Evolutionary conservation across 2,113 vertebrate species (phyloP).

Genomic region (Nerophis lumbriciformis): DNA sequence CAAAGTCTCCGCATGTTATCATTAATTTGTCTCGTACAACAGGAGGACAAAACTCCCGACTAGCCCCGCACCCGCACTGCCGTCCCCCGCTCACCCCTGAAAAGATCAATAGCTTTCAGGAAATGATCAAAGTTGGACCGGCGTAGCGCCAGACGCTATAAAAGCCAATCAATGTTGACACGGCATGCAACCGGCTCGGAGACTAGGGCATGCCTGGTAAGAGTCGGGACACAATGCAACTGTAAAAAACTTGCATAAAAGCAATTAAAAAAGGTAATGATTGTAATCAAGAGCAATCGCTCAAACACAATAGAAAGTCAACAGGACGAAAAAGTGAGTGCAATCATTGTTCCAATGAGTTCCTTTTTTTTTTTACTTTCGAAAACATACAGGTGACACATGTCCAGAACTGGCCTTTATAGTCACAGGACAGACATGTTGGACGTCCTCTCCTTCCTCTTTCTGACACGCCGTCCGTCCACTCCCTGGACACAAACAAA

Average conservation of each 20-base stretch:
- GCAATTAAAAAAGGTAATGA: slow-evolving; percentile 39
- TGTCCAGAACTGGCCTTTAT: slow-evolving; percentile 30
- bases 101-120: slow-evolving; percentile 61
- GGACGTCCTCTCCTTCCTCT: slow-evolving; percentile 45
- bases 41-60: slow-evolving; percentile 38
- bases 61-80: not conserved
- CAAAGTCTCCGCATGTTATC: slow-evolving; percentile 22
- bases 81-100: not conserved
- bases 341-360: slow-evolving; percentile 31
- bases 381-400: slow-evolving; percentile 5
- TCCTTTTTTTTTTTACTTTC: slow-evolving; percentile 22
- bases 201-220: slow-evolving; percentile 22
- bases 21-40: slow-evolving; percentile 26
- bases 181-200: slow-evolving; percentile 38
- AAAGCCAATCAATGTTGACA: slow-evolving; percentile 63
- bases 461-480: slow-evolving; percentile 48
- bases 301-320: slow-evolving; percentile 32
- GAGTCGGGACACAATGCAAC: slow-evolving; percentile 24
- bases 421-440: slow-evolving; percentile 46
- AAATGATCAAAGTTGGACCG: slow-evolving; percentile 61
- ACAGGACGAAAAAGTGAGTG: slow-evolving; percentile 25
- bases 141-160: slow-evolving; percentile 35
- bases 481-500: slow-evolving; percentile 56
- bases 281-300: slow-evolving; percentile 33
- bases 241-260: slow-evolving; percentile 66